These are phyloP conservation scores for Manis pentadactyla DNA, from an alignment of 2,797 vertebrate genomes.

Conservation along the genomic window DNA sequence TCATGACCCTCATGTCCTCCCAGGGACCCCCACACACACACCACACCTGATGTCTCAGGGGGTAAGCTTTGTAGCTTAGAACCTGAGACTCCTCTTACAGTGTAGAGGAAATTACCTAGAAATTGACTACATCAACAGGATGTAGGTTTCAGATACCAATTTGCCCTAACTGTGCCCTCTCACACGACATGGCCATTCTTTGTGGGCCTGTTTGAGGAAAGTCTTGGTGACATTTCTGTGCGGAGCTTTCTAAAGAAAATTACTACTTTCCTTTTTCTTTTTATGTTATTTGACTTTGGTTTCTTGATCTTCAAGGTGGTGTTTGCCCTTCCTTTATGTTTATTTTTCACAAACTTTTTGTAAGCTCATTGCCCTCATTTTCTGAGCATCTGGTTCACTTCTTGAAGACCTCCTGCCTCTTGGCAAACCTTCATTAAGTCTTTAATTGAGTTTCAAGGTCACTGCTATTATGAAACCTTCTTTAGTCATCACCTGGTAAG, in stretches of 20 bases:
- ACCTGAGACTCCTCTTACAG: background rate
- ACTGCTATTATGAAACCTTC: background rate
- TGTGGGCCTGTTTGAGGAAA: background rate
- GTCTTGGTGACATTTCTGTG: background rate
- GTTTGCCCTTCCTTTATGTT: background rate
- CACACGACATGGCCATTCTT: background rate
- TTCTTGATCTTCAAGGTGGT: background rate
- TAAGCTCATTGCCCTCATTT: background rate
- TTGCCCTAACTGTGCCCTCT: background rate
- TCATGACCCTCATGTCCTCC: background rate
- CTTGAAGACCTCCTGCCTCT: background rate
- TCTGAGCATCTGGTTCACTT: background rate
- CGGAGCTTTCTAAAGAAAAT: background rate
- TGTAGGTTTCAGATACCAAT: background rate
- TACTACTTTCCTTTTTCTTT: background rate
- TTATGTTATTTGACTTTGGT: background rate
- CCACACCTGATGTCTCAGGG: background rate
- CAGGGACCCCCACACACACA: background rate
- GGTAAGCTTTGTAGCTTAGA: background rate
- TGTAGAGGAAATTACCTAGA: background rate
- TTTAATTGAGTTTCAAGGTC: slow-evolving; percentile 3
- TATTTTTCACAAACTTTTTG: background rate
- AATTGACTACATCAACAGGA: background rate
- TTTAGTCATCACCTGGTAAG: background rate
- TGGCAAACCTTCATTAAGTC: background rate